A percentile compares a stretch with the other conserved stretches of the same genome.
phyloP scores from a whole-genome alignment of 1,140 invertebrate genomes.

The Drosophila dunni region DNA sequence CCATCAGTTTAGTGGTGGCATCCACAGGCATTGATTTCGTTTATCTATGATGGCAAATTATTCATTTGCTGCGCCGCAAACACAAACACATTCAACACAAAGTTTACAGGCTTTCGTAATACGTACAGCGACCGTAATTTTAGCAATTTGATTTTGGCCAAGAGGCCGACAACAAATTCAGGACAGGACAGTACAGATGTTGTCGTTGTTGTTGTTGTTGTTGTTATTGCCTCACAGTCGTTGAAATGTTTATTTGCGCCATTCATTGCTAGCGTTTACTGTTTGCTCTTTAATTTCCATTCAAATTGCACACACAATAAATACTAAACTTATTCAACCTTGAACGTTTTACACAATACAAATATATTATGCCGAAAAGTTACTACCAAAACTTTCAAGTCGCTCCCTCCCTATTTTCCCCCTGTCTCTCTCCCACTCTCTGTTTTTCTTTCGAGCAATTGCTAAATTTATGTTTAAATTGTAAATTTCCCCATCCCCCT shows the following conservation, averaged over 20 bases:
- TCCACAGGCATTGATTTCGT: conserved; percentile 44
- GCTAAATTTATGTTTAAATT: conserved; percentile 47
- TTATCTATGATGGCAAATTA: conserved; percentile 53
- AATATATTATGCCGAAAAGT: conserved; percentile 30
- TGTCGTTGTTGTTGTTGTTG: not conserved
- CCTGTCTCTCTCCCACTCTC: not conserved
- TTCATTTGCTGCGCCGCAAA: conserved; percentile 40
- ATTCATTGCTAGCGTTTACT: conserved; percentile 13
- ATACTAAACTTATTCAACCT: conserved; percentile 45
- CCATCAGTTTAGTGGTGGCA: conserved; percentile 14
- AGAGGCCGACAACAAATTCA: conserved; percentile 11
- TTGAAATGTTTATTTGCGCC: conserved; percentile 30
- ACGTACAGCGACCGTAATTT: conserved; percentile 31
- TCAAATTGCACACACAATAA: conserved; percentile 44
- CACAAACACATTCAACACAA: conserved; percentile 19
- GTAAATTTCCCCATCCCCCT: conserved; percentile 11
- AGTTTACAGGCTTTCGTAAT: conserved; percentile 26
- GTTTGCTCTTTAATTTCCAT: conserved; percentile 39
- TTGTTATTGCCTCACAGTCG: conserved; percentile 9
- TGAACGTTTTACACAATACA: conserved; percentile 43
- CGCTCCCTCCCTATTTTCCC: not conserved
- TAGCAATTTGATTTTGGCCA: conserved; percentile 43
- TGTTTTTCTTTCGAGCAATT: conserved; percentile 28
- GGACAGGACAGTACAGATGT: not conserved
- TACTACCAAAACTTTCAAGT: conserved; percentile 39